Evolutionary conservation across 2,888 invertebrate species (phyloP).

Genomic region (Ectobius pallidus): DNA sequence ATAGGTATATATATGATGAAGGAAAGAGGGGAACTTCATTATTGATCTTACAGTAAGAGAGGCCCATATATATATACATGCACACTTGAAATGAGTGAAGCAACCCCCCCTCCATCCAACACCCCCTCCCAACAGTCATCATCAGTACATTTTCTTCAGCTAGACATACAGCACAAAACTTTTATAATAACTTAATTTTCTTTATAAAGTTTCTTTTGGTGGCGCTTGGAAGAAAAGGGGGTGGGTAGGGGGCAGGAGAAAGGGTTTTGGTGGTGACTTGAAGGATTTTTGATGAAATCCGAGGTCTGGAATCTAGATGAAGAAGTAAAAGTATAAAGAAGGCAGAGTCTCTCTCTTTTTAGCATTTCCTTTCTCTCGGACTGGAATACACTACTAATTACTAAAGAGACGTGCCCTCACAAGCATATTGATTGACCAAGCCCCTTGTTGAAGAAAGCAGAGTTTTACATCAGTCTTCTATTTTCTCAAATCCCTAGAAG

Average conservation of each 20-base stretch:
- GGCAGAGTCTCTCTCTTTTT: slow-evolving; percentile 8
- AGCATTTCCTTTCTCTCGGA: not conserved
- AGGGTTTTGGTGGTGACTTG: slow-evolving; percentile 26
- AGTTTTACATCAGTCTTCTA: too few species aligned
- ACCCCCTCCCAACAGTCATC: slow-evolving; percentile 23
- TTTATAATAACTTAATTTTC: slow-evolving; percentile 32
- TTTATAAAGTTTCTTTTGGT: slow-evolving; percentile 32
- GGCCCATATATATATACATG: slow-evolving; percentile 24
- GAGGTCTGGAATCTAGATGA: slow-evolving; percentile 28
- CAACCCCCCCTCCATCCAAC: not conserved
- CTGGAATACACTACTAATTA: slow-evolving; percentile 5
- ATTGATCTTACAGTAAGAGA: slow-evolving; percentile 34
- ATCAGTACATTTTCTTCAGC: slow-evolving; percentile 24
- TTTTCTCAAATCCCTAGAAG: too few species aligned
- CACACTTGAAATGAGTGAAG: slow-evolving; percentile 30
- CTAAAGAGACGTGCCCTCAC: too few species aligned
- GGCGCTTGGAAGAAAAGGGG: not conserved
- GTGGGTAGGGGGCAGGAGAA: not conserved
- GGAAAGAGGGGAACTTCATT: slow-evolving; percentile 32
- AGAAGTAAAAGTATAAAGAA: not conserved
- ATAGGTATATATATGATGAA: slow-evolving; percentile 33
- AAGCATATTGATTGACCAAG: too few species aligned
- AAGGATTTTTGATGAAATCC: slow-evolving; percentile 31
- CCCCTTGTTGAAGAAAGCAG: too few species aligned
- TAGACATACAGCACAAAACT: slow-evolving; percentile 29